Evolutionary conservation across 1,140 invertebrate genomes (phyloP).

Genomic region (Drosophila lowei): DNA sequence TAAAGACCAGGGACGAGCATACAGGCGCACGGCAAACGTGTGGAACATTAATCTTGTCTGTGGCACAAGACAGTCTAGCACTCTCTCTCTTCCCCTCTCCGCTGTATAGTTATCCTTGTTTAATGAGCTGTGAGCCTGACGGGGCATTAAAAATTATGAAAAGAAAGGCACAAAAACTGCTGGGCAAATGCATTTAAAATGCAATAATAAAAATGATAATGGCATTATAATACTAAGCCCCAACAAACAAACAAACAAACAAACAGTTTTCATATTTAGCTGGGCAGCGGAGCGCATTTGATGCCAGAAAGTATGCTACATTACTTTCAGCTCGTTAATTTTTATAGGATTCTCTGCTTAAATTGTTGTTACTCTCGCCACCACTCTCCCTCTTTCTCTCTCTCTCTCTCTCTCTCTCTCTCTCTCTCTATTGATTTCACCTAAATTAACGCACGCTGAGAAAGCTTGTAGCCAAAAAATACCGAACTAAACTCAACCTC

Average conservation of each 20-base stretch:
- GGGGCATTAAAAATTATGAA: conserved; percentile 76
- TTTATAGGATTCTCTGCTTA: conserved; percentile 62
- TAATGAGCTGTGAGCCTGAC: conserved; percentile 70
- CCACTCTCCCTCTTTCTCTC: conserved; percentile 25
- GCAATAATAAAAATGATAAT: conserved; percentile 82
- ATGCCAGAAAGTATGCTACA: conserved; percentile 75
- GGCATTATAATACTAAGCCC: conserved; percentile 73
- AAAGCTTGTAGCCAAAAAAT: conserved; percentile 30
- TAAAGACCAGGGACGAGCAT: conserved; percentile 12
- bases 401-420: neutral
- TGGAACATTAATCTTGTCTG: conserved; percentile 69
- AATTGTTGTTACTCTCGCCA: conserved; percentile 53
- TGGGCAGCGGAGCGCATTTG: conserved; percentile 69
- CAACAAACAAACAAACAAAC: conserved; percentile 3
- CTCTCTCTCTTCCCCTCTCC: conserved; percentile 13
- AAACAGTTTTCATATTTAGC: conserved; percentile 21
- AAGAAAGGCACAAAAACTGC: conserved; percentile 24
- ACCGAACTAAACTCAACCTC: conserved; percentile 12
- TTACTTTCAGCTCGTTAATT: conserved; percentile 79
- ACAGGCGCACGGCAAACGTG: conserved; percentile 44
- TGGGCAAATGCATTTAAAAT: conserved; percentile 75
- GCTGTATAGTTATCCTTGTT: conserved; percentile 40
- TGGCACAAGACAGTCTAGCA: conserved; percentile 48
- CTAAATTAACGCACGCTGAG: conserved; percentile 70
- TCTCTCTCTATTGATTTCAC: conserved; percentile 62